phyloP scores from a whole-genome alignment of 2,888 invertebrate genomes.

The Hirtodrosophila duncani region DNA sequence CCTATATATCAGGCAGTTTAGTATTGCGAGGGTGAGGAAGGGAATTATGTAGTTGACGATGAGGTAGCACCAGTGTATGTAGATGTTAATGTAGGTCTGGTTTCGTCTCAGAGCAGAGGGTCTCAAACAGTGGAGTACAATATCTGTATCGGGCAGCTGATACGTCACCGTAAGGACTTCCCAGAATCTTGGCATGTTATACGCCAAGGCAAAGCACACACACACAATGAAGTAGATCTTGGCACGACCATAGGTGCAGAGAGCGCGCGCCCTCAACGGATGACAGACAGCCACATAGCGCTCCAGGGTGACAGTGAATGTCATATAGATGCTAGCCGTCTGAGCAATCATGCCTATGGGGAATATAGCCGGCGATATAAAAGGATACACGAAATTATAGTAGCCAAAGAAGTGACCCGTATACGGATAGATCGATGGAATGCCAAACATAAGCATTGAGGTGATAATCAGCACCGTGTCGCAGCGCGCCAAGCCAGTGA shows the following conservation, averaged over 20 bases:
- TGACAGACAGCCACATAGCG: conserved; percentile 96
- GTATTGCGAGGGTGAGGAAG: conserved; percentile 90
- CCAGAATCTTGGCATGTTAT: conserved; percentile 91
- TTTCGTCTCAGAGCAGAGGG: conserved; percentile 85
- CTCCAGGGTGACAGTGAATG: conserved; percentile 92
- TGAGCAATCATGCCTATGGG: conserved; percentile 93
- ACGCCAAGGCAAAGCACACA: conserved; percentile 87
- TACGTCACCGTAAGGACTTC: conserved; percentile 81
- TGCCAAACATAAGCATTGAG: conserved; percentile 90
- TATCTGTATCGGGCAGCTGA: conserved; percentile 76
- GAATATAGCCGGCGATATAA: conserved; percentile 87
- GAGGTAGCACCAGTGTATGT: conserved; percentile 96
- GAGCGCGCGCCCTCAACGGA: conserved; percentile 90
- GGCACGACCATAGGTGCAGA: conserved; percentile 93
- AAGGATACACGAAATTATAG: conserved; percentile 88
- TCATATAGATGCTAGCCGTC: conserved; percentile 95
- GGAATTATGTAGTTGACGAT: conserved; percentile 96
- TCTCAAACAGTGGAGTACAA: conserved; percentile 84
- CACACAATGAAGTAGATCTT: conserved; percentile 91
- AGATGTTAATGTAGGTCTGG: conserved; percentile 87
- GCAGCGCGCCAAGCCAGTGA: conserved; percentile 95
- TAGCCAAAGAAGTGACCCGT: conserved; percentile 87
- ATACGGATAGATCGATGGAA: conserved; percentile 91
- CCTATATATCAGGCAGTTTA: conserved; percentile 93
- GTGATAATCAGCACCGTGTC: conserved; percentile 94